phyloP scores from a whole-genome alignment of 2,113 vertebrate species.

The Scolopax mira region DNA sequence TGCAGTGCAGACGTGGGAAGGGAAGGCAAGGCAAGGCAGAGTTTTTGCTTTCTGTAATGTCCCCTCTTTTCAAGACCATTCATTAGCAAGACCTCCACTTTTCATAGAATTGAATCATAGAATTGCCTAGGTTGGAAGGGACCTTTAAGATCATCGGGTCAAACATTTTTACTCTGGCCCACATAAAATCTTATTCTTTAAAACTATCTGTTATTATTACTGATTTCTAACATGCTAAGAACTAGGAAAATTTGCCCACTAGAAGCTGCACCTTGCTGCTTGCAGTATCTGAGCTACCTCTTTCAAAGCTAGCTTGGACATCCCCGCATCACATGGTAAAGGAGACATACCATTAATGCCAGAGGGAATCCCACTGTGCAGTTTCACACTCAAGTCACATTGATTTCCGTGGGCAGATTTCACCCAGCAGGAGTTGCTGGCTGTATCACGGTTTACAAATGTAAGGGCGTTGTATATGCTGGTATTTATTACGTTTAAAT shows the following conservation, averaged over 20 bases:
- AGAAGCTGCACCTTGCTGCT: background rate
- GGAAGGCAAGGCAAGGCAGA: background rate
- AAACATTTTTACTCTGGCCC: too few species aligned
- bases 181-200: rapidly evolving
- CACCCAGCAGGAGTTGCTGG: slow-evolving; percentile 20
- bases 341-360: background rate
- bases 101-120: too few species aligned
- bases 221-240: background rate
- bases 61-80: background rate
- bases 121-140: too few species aligned
- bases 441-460: background rate
- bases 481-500: background rate
- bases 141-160: too few species aligned
- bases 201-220: background rate
- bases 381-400: slow-evolving; percentile 51
- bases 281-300: background rate
- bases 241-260: background rate
- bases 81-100: background rate
- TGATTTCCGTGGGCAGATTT: slow-evolving; percentile 41
- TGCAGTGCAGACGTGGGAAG: rapidly evolving
- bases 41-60: background rate
- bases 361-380: background rate
- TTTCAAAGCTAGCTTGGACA: background rate
- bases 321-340: background rate
- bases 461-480: rapidly evolving